Base-by-base conservation (phyloP, 1,140 invertebrate genomes). In the Physella acuta region DNA sequence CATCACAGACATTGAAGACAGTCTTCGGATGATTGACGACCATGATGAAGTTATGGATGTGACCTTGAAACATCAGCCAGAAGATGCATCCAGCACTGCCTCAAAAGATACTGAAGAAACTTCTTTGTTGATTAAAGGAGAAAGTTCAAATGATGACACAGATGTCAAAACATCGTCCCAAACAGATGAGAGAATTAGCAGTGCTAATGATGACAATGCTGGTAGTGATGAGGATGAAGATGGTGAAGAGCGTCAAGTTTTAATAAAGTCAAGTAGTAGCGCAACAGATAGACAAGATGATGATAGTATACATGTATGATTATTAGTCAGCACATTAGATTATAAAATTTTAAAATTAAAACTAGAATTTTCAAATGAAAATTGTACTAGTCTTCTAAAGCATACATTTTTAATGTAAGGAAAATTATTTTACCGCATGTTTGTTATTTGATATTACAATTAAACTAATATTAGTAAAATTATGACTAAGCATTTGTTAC, bases 1-100 rank as follows among this genome's bases (percentile, higher is more conserved):
- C 24, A 31, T 64, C 3, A 24, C 44, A 4, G 62, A 64, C 28
- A 33, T 64, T 20, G 62, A 64, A 34, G n/a, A 51, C 62, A 64
- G 62, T 24, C 30, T 64, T 4, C 49, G n/a, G 31, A 24, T 53
- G 2, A n/a, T 3, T 14, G 26, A 24, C 44, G 62, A 64, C 26
- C 26, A 51, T 3, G 28, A 31, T 16, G 44, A 31, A 3, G 20
- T 1, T 52, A 16, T 14, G 1, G 26, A 1, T 49, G 26, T 1
- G 28, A 26, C 5, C 1, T 20, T 17, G 2, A 2, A 1, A 24
- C 28, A 49, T 16, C 28, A 52, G 49, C 49, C 33, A 28, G 30
- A 0, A 11, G 30, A n/a, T 24, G 20, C 62, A 26, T 26, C 24
- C 16, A 61, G 31, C 2, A 4, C 37, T 2, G 5, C 58, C 3